phyloP scores from a whole-genome alignment of 2,113 vertebrate genomes.

The Campylomormyrus tamandua region DNA sequence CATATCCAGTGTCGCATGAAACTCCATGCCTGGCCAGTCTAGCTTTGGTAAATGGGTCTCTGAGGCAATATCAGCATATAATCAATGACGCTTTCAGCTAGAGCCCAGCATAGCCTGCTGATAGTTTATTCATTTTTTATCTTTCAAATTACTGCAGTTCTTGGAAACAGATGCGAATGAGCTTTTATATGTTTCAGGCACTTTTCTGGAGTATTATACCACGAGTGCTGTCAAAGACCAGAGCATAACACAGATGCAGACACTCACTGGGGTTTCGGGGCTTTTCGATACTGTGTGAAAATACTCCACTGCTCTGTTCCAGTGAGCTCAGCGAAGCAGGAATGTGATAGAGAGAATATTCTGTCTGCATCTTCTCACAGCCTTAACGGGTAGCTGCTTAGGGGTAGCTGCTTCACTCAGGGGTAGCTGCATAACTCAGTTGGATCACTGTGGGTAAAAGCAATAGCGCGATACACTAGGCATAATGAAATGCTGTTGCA shows the following conservation, averaged over 20 bases:
- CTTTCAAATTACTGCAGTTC: neutral
- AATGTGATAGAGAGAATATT: neutral
- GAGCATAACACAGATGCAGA: neutral
- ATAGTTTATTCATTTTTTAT: conserved; percentile 12
- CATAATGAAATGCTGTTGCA: neutral
- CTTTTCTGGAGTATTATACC: neutral
- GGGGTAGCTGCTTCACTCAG: neutral
- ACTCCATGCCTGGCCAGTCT: neutral
- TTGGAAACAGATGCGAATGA: neutral
- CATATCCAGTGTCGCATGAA: neutral
- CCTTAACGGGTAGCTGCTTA: neutral
- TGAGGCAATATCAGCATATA: neutral
- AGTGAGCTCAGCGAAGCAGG: neutral
- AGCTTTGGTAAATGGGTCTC: neutral
- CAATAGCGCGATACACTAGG: neutral
- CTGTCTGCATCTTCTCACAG: neutral
- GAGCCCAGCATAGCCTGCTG: neutral
- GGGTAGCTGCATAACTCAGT: neutral
- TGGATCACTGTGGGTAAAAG: neutral
- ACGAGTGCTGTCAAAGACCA: neutral
- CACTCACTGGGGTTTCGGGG: neutral
- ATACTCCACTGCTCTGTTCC: neutral
- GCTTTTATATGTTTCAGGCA: neutral
- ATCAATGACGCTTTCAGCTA: neutral
- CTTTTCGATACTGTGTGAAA: neutral